A percentile compares a stretch with the other conserved stretches of the same genome.
These are phyloP conservation scores for Antennarius maculatus DNA, from an alignment of 2,797 vertebrate genomes.

Conservation along the genomic window DNA sequence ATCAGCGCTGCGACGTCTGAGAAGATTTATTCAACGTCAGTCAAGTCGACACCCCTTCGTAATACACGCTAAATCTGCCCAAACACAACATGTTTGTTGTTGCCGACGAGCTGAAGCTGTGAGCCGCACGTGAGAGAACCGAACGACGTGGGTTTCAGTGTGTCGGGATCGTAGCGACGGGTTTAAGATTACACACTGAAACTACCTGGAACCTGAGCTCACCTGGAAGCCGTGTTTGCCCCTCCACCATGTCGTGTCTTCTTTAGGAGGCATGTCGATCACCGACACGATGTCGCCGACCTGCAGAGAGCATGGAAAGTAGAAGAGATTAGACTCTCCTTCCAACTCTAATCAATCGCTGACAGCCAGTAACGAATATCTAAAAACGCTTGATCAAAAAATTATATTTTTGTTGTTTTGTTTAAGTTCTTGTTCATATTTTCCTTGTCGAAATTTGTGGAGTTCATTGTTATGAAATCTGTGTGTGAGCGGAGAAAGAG, in stretches of 20 bases:
- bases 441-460: neutral
- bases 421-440: neutral
- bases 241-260: slow-evolving; percentile 98
- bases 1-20: no score
- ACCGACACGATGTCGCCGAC: slow-evolving; percentile 99
- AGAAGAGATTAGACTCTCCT: neutral
- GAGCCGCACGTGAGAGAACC: neutral
- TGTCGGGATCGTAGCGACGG: neutral
- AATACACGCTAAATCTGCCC: neutral
- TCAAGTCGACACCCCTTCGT: no score
- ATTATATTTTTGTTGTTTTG: slow-evolving; percentile 2
- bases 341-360: neutral
- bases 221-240: slow-evolving; percentile 99
- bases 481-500: neutral
- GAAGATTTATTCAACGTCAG: no score
- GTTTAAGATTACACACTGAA: neutral
- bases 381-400: neutral
- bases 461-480: neutral
- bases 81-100: neutral
- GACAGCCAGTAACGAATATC: neutral
- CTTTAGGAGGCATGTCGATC: slow-evolving; percentile 99
- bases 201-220: slow-evolving; percentile 6
- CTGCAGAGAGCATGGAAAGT: slow-evolving; percentile 70
- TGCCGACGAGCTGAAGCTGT: neutral
- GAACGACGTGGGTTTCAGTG: neutral